Conservation (phyloP, 2,888 invertebrate genomes). For the Ptilodon capucinus region DNA sequence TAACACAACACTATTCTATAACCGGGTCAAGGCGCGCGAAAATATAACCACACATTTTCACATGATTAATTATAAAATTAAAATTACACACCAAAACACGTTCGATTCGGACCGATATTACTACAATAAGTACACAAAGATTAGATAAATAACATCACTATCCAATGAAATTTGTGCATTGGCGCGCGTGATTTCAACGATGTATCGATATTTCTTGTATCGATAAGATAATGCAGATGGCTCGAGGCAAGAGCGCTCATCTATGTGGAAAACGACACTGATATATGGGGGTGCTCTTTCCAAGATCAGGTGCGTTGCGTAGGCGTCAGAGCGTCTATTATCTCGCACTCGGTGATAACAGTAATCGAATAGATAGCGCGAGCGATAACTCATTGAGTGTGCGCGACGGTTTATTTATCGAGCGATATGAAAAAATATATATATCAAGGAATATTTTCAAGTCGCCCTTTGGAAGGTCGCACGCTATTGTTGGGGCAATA, state of each 20-base stretch:
- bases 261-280: slow-evolving; percentile 48
- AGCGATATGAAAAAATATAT: slow-evolving; percentile 12
- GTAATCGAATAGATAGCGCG: slow-evolving; percentile 47
- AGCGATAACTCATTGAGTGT: slow-evolving; percentile 35
- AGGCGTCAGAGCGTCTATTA: slow-evolving; percentile 42
- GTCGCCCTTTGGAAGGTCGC: slow-evolving; percentile 14
- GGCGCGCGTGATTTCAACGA: slow-evolving; percentile 66
- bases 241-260: slow-evolving; percentile 49
- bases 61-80: slow-evolving; percentile 30
- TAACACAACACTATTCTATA: slow-evolving; percentile 32
- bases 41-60: slow-evolving; percentile 25
- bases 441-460: slow-evolving; percentile 16
- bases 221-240: slow-evolving; percentile 60
- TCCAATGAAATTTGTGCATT: slow-evolving; percentile 56
- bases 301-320: slow-evolving; percentile 45
- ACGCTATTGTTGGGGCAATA: slow-evolving; percentile 15
- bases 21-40: slow-evolving; percentile 21
- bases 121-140: slow-evolving; percentile 27
- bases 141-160: slow-evolving; percentile 36
- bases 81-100: slow-evolving; percentile 27
- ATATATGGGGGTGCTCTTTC: slow-evolving; percentile 27
- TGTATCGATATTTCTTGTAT: slow-evolving; percentile 56
- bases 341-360: slow-evolving; percentile 57
- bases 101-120: slow-evolving; percentile 26
- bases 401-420: slow-evolving; percentile 32